Evolutionary conservation across 1,140 invertebrate species (phyloP), one percentile per base, ranked within the genome.

Genomic region (Battus philenor): DNA sequence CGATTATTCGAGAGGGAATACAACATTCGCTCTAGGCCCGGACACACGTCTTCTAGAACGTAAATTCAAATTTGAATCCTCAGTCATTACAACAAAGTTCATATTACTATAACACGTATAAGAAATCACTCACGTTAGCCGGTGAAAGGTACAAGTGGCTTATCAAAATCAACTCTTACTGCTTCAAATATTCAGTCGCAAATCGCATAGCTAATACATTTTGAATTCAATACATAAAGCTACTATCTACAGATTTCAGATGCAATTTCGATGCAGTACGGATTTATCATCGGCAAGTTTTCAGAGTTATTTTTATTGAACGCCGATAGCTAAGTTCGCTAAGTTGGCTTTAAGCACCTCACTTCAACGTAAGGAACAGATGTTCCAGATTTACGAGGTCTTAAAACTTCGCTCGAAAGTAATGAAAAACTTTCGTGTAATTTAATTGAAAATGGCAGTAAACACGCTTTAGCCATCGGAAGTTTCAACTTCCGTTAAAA

Each of bases 1-100:
- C 79, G 76, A 83, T 83, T 83, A 83, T 83, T 80, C 68, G 74
- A 80, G 76, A 78, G 68, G 64, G 76, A 78, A 75, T 70, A 71
- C 67, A 67, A 60, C 60, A 58, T 66, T 71, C 70, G 53, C 66
- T 68, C 60, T 59, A 67, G 60, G 54, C 64, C 68, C 65, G 60
- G 68, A 68, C 61, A 50, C 62, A 60, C 67, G 63, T 67, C 78
- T 75, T 67, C 66, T 73, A 66, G 54, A 54, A 41, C 44, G 49
- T 50, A 31, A 44, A 45, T 43, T 50, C 58, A 56, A 68, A 54
- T 69, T 59, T 62, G 48, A 48, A 70, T 65, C 71, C 64, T 79
- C 71, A 41, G 31, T 43, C 18, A 30, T n/a, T 7, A 10, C 3
- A 30, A 57, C 62, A 81, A 54, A 57, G 68, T 54, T 49, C 36